phyloP scores from a whole-genome alignment of 1,140 invertebrate genomes.

The Drosophila repleta region DNA sequence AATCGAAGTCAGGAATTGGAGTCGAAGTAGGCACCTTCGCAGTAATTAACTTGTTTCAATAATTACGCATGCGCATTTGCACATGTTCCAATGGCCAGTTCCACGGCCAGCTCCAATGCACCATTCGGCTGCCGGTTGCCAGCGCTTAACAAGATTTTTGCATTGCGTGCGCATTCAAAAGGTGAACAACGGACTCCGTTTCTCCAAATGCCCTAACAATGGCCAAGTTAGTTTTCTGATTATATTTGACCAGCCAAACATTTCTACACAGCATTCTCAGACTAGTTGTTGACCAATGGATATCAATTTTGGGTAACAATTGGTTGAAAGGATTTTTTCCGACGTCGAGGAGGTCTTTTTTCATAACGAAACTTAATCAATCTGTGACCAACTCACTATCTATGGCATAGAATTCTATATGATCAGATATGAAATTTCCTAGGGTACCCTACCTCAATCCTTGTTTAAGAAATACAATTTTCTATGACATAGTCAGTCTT shows the following conservation, averaged over 20 bases:
- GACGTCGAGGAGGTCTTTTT: too few relatives aligned
- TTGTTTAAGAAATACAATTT: too few relatives aligned
- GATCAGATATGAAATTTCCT: too few relatives aligned
- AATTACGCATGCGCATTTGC: slow-evolving; percentile 81
- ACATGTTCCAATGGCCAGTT: slow-evolving; percentile 61
- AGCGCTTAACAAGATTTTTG: slow-evolving; percentile 75
- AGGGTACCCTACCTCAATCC: too few relatives aligned
- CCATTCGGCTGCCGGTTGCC: slow-evolving; percentile 50
- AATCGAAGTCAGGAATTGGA: slow-evolving; percentile 18
- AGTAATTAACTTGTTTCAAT: slow-evolving; percentile 83
- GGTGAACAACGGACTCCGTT: slow-evolving; percentile 32
- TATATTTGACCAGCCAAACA: neutral
- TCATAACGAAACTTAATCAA: too few relatives aligned
- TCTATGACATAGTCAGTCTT: too few relatives aligned
- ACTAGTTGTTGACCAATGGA: too few relatives aligned
- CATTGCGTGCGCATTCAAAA: slow-evolving; percentile 68
- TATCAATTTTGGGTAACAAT: too few relatives aligned
- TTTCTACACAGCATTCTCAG: neutral
- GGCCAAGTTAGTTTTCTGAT: neutral
- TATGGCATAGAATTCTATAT: too few relatives aligned
- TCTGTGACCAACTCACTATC: too few relatives aligned
- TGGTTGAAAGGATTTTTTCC: too few relatives aligned
- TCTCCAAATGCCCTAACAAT: slow-evolving; percentile 28
- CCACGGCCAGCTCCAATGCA: slow-evolving; percentile 10
- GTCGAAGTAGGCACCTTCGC: slow-evolving; percentile 65